A percentile compares a stretch with the other conserved stretches of the same genome.
These are phyloP conservation scores for Popillia japonica DNA, from an alignment of 1,140 invertebrate species.

Conservation along the genomic window DNA sequence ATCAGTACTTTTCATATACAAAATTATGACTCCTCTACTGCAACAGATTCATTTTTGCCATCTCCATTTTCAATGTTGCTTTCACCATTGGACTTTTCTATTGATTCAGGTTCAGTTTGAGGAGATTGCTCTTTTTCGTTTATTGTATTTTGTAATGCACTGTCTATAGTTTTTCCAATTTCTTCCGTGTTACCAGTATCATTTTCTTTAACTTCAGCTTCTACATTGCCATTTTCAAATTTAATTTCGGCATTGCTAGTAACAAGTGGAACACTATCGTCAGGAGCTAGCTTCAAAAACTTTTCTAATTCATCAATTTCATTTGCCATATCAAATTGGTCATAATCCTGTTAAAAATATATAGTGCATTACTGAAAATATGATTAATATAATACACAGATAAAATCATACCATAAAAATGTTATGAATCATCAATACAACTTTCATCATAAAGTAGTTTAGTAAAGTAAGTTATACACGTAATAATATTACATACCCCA, in stretches of 20 bases:
- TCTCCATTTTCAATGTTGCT: slow-evolving; percentile 37
- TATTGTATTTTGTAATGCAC: not conserved
- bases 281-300: slow-evolving; percentile 75
- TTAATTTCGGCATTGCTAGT: slow-evolving; percentile 50
- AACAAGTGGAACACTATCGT: slow-evolving; percentile 46
- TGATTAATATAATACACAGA: not conserved
- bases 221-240: slow-evolving; percentile 46
- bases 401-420: not conserved
- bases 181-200: slow-evolving; percentile 38
- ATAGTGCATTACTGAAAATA: not conserved
- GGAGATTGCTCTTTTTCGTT: slow-evolving; percentile 29
- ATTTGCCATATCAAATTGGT: slow-evolving; percentile 90
- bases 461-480: slow-evolving; percentile 34
- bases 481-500: slow-evolving; percentile 72
- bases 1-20: slow-evolving; percentile 25
- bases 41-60: slow-evolving; percentile 37
- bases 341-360: slow-evolving; percentile 78
- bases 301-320: slow-evolving; percentile 89
- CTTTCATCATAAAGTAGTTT: not conserved
- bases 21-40: slow-evolving; percentile 32
- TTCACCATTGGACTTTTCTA: slow-evolving; percentile 38
- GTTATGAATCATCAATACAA: not conserved
- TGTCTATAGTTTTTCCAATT: slow-evolving; percentile 17
- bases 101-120: slow-evolving; percentile 34
- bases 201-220: slow-evolving; percentile 43